phyloP scores from a whole-genome alignment of 37 sponge, comb jelly and placozoan species.

The Aphrocallistes beatrix region DNA sequence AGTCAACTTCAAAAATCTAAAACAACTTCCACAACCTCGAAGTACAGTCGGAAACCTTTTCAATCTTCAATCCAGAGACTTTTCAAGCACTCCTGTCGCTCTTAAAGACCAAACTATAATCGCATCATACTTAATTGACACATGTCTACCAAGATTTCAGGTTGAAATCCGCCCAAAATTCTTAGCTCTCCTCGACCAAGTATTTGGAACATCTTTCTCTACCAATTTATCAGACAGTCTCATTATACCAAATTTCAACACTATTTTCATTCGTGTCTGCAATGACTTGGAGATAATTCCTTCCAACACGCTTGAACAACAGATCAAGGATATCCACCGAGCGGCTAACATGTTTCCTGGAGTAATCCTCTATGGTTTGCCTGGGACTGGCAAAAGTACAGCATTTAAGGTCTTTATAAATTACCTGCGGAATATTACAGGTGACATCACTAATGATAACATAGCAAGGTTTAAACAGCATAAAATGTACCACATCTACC shows the following conservation, averaged over 20 bases:
- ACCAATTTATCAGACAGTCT: background rate
- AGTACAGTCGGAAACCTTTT: background rate
- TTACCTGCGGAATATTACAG: background rate
- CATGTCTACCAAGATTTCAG: constrained; percentile 7
- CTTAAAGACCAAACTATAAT: background rate
- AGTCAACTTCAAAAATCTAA: background rate
- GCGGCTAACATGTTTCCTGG: background rate
- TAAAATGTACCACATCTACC: background rate
- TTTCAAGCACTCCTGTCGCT: background rate
- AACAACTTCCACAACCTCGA: background rate
- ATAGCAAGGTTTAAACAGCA: background rate
- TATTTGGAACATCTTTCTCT: background rate
- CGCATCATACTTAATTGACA: background rate
- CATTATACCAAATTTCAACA: background rate
- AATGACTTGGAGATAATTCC: background rate
- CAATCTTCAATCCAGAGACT: background rate
- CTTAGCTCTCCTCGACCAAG: background rate
- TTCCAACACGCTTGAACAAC: background rate
- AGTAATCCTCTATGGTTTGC: background rate
- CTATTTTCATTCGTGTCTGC: background rate
- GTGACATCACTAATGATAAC: constrained; percentile 11
- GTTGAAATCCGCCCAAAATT: background rate
- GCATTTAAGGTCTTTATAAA: background rate
- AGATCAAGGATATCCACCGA: background rate
- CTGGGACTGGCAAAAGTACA: background rate